Evolutionary conservation across 2,797 vertebrate genomes (phyloP).

Genomic region (Liparis tanakae): DNA sequence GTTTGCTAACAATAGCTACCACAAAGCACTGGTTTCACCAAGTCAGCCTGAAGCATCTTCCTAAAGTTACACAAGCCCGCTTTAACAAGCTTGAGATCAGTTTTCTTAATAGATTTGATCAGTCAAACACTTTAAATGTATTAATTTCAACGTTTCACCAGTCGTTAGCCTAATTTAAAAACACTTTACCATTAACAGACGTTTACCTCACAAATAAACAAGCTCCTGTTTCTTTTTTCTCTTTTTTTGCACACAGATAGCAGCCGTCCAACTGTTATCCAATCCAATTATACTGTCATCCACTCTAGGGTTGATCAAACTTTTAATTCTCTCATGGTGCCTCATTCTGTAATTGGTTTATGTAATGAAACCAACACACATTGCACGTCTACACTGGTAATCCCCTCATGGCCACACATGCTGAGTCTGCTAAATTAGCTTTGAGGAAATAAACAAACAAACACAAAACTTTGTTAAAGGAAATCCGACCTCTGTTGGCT

Average conservation of each 20-base stretch:
- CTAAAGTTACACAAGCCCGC: background rate
- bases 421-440: constrained; percentile 55
- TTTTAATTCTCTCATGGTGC: constrained; percentile 64
- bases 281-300: constrained; percentile 58
- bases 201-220: constrained; percentile 1
- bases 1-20: background rate
- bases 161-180: constrained; percentile 1
- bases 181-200: constrained; percentile 12
- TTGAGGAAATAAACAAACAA: constrained; percentile 35
- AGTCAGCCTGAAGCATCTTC: background rate
- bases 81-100: background rate
- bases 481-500: constrained; percentile 24
- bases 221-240: constrained; percentile 7
- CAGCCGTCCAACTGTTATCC: constrained; percentile 38
- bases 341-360: constrained; percentile 69
- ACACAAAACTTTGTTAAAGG: constrained; percentile 22
- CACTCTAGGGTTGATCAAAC: constrained; percentile 60
- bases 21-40: background rate
- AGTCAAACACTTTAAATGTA: background rate
- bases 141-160: constrained; percentile 7
- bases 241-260: constrained; percentile 1
- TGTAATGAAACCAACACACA: constrained; percentile 61
- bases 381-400: constrained; percentile 49
- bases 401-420: constrained; percentile 55
- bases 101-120: background rate